A percentile compares a stretch with the other conserved stretches of the same genome.
Evolutionary conservation across 92 coral and sea anemone genomes (phyloP).

Genomic region (Parazoanthus swiftii): DNA sequence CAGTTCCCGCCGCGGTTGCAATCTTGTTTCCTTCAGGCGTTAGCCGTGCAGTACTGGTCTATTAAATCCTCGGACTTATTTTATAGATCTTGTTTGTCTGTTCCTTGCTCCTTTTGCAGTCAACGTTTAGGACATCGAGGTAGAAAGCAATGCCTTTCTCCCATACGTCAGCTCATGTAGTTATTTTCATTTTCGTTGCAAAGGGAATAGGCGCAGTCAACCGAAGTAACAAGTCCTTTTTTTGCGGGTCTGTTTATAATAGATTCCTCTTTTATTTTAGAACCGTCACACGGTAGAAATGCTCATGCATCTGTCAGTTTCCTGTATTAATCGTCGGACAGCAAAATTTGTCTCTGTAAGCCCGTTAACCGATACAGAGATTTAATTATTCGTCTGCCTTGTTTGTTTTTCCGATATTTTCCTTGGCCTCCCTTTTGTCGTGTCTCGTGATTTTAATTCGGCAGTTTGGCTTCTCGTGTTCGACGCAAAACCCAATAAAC

Average conservation of each 20-base stretch:
- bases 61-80: conserved; percentile 18
- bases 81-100: conserved; percentile 16
- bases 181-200: conserved; percentile 14
- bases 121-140: conserved; percentile 23
- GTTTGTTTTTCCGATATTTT: conserved; percentile 2
- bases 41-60: conserved; percentile 28
- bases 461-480: conserved; percentile 9
- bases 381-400: background rate
- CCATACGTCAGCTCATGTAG: conserved; percentile 20
- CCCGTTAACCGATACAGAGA: no score
- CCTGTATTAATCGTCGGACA: background rate
- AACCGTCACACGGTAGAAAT: background rate
- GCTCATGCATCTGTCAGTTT: background rate
- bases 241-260: conserved; percentile 15
- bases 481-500: conserved; percentile 8
- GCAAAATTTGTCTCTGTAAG: no score
- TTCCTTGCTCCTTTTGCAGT: conserved; percentile 20
- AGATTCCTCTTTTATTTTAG: conserved; percentile 11
- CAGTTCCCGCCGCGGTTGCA: conserved; percentile 20
- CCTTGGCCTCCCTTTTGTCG: conserved; percentile 4
- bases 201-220: conserved; percentile 19
- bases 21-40: conserved; percentile 25
- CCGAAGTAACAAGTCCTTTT: conserved; percentile 25
- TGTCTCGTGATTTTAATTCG: conserved; percentile 12
- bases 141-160: conserved; percentile 30